Evolutionary conservation across 1,140 invertebrate species (phyloP), one percentile per base, ranked within the genome.

Genomic region (Babylonia areolata): DNA sequence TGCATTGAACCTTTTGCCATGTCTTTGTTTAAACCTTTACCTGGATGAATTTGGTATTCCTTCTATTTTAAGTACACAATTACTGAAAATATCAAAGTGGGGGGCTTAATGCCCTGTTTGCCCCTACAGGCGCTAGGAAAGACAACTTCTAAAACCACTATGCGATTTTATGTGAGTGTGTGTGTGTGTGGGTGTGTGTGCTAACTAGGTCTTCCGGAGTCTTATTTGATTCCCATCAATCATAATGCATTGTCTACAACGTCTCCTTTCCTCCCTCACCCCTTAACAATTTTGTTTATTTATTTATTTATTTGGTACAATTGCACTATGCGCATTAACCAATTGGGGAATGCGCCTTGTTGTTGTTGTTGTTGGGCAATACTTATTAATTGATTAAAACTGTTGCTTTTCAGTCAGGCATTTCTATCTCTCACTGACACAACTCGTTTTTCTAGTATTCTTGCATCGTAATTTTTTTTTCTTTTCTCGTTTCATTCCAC

Each of bases 191-290:
- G n/a, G n/a, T n/a, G n/a, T n/a, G n/a, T n/a, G n/a, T n/a, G n/a
- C n/a, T n/a, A n/a, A n/a, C n/a, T n/a, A n/a, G n/a, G 54, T 58
- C 54, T 58, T 58, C 54, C 54, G 54, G 54, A 58, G 54, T 58
- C 54, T 58, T 58, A 58, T 58, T 58, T 58, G 54, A 58, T 58
- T 58, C 54, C 54, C 54, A 58, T 58, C 54, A 58, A 58, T 58
- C 54, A 58, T 58, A 58, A 58, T 58, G 54, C 54, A 58, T 58
- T 58, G 54, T 58, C 54, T 58, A 58, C 54, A 12, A 58, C 28
- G 54, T 58, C 54, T 58, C 54, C 54, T 58, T 58, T 58, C 54
- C 54, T 58, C 54, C 54, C 54, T 58, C 54, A 58, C 54, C 54
- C 54, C 54, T 58, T 58, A 12, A 58, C 54, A 12, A 58, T 58